Conservation (phyloP, 2,797 vertebrate species). For the Phyllotis vaccarum region DNA sequence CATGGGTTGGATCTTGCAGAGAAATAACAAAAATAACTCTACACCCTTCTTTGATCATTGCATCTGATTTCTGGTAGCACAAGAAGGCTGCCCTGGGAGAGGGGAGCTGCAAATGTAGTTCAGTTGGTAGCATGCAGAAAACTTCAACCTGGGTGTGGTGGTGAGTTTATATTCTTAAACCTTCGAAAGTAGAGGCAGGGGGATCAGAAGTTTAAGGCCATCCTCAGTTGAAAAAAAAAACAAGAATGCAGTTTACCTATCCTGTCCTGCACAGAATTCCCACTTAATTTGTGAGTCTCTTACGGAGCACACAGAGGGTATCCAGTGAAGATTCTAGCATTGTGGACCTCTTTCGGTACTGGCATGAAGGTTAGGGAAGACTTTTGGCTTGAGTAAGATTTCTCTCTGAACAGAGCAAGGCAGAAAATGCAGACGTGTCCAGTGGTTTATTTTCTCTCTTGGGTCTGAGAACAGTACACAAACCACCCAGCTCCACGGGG, state of each 20-base stretch:
- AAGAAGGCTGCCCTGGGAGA: neutral
- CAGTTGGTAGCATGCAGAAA: neutral
- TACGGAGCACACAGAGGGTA: neutral
- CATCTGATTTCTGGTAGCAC: neutral
- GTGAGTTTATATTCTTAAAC: neutral
- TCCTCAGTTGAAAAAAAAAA: neutral
- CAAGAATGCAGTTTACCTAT: neutral
- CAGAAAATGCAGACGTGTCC: neutral
- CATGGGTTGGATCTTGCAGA: conserved; percentile 8
- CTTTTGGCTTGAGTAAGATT: neutral
- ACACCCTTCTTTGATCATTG: neutral
- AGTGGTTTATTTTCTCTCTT: neutral
- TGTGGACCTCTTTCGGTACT: neutral
- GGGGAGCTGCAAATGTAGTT: no score
- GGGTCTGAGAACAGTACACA: neutral
- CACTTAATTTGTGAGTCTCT: neutral
- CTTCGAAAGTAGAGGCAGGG: neutral
- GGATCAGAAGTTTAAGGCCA: neutral
- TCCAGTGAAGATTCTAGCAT: neutral
- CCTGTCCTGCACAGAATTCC: neutral
- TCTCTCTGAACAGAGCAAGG: neutral
- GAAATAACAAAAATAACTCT: neutral
- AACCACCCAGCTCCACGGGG: neutral
- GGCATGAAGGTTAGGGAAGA: neutral
- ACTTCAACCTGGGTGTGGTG: neutral